Evolutionary conservation across 2,888 invertebrate genomes (phyloP), one percentile per base, ranked within the genome.

Genomic region (Zhuqinia jingwanae): DNA sequence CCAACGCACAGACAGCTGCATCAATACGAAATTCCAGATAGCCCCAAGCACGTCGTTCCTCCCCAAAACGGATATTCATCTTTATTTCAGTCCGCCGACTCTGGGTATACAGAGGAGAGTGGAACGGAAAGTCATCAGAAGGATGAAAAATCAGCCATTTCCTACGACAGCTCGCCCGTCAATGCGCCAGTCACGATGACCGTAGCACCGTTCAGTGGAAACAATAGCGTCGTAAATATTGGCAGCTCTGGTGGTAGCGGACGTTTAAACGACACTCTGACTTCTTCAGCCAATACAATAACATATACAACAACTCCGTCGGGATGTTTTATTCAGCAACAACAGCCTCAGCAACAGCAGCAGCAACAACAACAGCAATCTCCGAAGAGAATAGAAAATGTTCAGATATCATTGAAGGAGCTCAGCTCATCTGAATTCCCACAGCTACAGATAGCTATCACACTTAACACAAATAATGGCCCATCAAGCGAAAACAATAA

Each of bases 391-490:
- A 90, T 91, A 75, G 91, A 91, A 80, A 91, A 91, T 87, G 91
- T 91, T 0, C 90, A 90, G 79, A 91, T 91, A 77, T 91, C 90
- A 6, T 81, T 91, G 20, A 90, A 90, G 70, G 90, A 91, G 58
- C 75, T 90, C 20, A 90, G 79, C 70, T 87, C 88, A 0, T 90
- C 90, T 0, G 90, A 90, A 53, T 90, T 90, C 73, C 90, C 90
- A 20, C 91, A 91, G 60, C 87, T 91, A 2, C 91, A 91, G 83
- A 91, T 91, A 65, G 91, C 91, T 58, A 91, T 90, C 58, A 91
- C 91, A 15, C 84, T 90, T 20, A 91, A 90, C 77, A 90, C 91
- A 56, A 90, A 90, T 80, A 89, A 88, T 73, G 70, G 81, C 2
- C 47, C 82, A 47, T 47, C 53, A 17, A 36, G 50, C 15, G 82